phyloP scores from a whole-genome alignment of 2,888 invertebrate species.

The Phaonia tiefii region DNA sequence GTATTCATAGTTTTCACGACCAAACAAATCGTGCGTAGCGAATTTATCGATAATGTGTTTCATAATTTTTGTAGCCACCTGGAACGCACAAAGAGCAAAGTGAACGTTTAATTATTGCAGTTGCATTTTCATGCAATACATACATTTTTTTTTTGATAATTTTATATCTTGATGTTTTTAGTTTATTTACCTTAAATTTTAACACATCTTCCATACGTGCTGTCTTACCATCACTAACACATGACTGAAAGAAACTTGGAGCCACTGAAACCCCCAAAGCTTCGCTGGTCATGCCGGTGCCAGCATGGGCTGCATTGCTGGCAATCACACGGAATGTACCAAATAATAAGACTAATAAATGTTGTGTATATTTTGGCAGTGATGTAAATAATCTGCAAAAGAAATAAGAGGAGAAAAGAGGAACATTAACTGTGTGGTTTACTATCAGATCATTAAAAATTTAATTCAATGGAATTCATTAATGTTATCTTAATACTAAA shows the following conservation, averaged over 20 bases:
- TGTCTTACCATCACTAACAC: slow-evolving; percentile 96
- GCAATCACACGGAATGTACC: slow-evolving; percentile 98
- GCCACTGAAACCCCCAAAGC: slow-evolving; percentile 97
- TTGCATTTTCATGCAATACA: too few species aligned
- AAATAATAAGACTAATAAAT: slow-evolving; percentile 95
- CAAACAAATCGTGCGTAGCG: slow-evolving; percentile 96
- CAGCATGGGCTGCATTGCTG: slow-evolving; percentile 93
- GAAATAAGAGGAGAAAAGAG: slow-evolving; percentile 57
- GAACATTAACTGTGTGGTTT: slow-evolving; percentile 11
- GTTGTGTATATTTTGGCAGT: slow-evolving; percentile 94
- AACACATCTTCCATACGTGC: slow-evolving; percentile 98
- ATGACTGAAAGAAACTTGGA: slow-evolving; percentile 97
- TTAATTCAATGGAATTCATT: too few species aligned
- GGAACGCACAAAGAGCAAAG: slow-evolving; percentile 54
- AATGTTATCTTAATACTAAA: too few species aligned
- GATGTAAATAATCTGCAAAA: slow-evolving; percentile 91
- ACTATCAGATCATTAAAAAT: too few species aligned
- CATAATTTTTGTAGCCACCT: slow-evolving; percentile 98
- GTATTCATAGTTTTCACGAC: slow-evolving; percentile 96
- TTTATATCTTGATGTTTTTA: slow-evolving; percentile 1
- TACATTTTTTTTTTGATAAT: not conserved
- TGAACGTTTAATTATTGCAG: not conserved
- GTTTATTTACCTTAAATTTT: slow-evolving; percentile 90
- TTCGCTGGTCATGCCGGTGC: slow-evolving; percentile 97
- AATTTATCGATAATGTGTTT: slow-evolving; percentile 98